phyloP scores from a whole-genome alignment of 1,140 invertebrate species.

The Melitaea cinxia region DNA sequence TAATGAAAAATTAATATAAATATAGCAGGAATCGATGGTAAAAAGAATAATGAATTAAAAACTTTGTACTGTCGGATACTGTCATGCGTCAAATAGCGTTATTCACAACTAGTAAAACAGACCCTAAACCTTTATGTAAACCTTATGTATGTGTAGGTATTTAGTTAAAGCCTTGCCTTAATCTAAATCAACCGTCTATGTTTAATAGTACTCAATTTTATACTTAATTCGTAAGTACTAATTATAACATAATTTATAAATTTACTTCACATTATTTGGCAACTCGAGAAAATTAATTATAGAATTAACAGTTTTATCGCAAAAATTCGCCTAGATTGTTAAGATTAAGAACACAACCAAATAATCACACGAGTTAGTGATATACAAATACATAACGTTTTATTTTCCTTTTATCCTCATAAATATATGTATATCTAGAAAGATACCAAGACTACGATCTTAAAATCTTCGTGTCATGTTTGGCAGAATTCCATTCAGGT shows the following conservation, averaged over 20 bases:
- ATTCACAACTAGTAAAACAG: too few species aligned
- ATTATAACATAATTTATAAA: constrained; percentile 46
- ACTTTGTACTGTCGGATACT: too few species aligned
- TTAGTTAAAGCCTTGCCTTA: constrained; percentile 59
- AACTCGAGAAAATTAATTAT: constrained; percentile 46
- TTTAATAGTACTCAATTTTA: constrained; percentile 46
- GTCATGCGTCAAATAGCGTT: too few species aligned
- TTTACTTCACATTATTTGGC: constrained; percentile 62
- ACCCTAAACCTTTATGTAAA: constrained; percentile 43
- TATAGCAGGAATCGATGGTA: too few species aligned
- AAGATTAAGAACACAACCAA: constrained; percentile 76
- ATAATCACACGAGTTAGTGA: constrained; percentile 77
- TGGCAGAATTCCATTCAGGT: constrained; percentile 61
- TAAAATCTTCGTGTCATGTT: constrained; percentile 29
- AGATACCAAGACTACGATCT: constrained; percentile 34
- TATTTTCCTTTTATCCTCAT: constrained; percentile 40
- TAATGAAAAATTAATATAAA: too few species aligned
- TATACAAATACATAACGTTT: constrained; percentile 46
- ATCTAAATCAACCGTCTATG: constrained; percentile 58
- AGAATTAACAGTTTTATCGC: constrained; percentile 48
- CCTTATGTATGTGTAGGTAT: constrained; percentile 50
- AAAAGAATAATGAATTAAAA: too few species aligned
- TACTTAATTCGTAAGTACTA: constrained; percentile 50
- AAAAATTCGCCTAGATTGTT: constrained; percentile 66
- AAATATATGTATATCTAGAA: constrained; percentile 39